Base-by-base conservation (phyloP, 2,113 vertebrate genomes). In the Ramphastos sulfuratus region DNA sequence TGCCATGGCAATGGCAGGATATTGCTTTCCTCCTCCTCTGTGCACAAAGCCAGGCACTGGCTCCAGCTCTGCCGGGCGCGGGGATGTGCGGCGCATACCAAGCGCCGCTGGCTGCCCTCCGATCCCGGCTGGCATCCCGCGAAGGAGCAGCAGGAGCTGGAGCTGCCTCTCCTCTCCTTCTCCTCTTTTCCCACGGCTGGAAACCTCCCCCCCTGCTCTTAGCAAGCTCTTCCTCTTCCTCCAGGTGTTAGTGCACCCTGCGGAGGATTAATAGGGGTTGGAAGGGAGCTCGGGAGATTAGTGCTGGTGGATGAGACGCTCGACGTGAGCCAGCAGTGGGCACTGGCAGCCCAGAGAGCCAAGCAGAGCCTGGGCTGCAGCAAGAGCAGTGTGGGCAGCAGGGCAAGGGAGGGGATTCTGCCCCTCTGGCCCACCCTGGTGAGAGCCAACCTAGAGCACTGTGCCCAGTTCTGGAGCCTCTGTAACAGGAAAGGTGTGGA, bases 1-100 rank as follows among this genome's bases (percentile, higher is more conserved):
- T 97, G 88, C 96, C 95, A 87, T 97, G 97, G 97, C 75, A 95
- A 96, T 88, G 96, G 91, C 94, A 97, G 97, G 97, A 97, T 97
- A 95, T 97, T 96, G 97, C 98, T 97, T 97, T 95, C 94, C 95
- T 96, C 95, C 95, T 90, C 96, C 85, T 52, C 96, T 90, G 63
- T 67, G 10, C 96, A 96, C 97, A 97, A 96, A 97, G 97, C 90
- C 96, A 94, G 95, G 96, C 79, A 69, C 88, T 63, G 94, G 97
- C 97, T 97, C 96, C 95, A 85, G 96, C 96, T 96, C 91, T 94
- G 93, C 96, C 97, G 65, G 59, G 96, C 42, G 7, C 79, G 48
- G 90, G 93, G 96, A 97, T 96, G 95, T 91, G 95, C 78, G 12
- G 73, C 1, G 98, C 97, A 97, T 97, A 97, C 97, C 97, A 97